phyloP scores from a whole-genome alignment of 1,140 invertebrate species.

The Nasonia vitripennis region DNA sequence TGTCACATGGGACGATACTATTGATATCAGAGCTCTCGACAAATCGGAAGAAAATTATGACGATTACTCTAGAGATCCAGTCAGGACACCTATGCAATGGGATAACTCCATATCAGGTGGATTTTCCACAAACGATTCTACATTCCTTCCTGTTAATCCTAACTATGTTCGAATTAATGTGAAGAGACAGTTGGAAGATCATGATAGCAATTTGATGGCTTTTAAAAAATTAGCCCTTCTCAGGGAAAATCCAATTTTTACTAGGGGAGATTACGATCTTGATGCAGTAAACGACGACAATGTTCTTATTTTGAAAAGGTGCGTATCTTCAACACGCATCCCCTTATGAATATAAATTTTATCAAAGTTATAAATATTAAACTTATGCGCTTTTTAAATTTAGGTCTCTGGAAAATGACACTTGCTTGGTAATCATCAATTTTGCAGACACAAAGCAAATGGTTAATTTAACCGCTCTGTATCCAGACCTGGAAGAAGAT shows the following conservation, averaged over 20 bases:
- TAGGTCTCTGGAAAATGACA: slow-evolving; percentile 71
- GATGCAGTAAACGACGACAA: slow-evolving; percentile 62
- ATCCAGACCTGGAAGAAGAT: slow-evolving; percentile 64
- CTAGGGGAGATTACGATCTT: slow-evolving; percentile 65
- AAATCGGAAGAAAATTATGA: slow-evolving; percentile 75
- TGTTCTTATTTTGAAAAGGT: slow-evolving; percentile 71
- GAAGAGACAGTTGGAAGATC: slow-evolving; percentile 66
- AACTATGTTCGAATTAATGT: slow-evolving; percentile 77
- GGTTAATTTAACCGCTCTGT: slow-evolving; percentile 69
- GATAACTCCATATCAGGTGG: slow-evolving; percentile 76
- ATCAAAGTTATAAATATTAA: not conserved
- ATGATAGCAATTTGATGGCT: slow-evolving; percentile 73
- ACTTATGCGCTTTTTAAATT: slow-evolving; percentile 28
- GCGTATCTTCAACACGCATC: slow-evolving; percentile 49
- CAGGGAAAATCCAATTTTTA: slow-evolving; percentile 67
- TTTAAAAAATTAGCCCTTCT: slow-evolving; percentile 73
- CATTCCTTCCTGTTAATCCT: slow-evolving; percentile 82
- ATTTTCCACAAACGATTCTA: slow-evolving; percentile 77
- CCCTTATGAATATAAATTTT: not conserved
- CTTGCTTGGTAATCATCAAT: slow-evolving; percentile 75
- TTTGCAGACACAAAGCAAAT: slow-evolving; percentile 67
- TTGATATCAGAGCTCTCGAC: slow-evolving; percentile 77
- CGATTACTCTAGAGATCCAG: slow-evolving; percentile 79
- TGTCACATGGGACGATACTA: slow-evolving; percentile 75
- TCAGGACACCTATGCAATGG: slow-evolving; percentile 88